phyloP scores from a whole-genome alignment of 2,797 vertebrate genomes.

The Tachyglossus aculeatus region DNA sequence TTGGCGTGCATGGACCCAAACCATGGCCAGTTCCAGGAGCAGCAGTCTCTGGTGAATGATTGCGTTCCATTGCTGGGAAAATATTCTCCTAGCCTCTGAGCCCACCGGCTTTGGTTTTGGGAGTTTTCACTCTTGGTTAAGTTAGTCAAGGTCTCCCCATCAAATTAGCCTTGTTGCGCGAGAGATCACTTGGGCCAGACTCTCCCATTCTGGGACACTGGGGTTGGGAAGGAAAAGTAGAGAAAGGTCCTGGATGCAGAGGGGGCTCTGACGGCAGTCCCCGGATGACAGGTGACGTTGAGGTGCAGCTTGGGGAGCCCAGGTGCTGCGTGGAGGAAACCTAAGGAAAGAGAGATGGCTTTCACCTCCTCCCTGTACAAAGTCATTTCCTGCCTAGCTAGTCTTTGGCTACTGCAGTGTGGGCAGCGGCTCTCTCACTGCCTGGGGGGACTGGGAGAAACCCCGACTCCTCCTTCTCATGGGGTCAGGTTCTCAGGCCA shows the following conservation, averaged over 20 bases:
- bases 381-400: neutral
- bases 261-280: neutral
- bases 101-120: neutral
- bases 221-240: neutral
- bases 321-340: neutral
- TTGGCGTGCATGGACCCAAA: conserved; percentile 82
- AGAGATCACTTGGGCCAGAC: neutral
- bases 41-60: conserved; percentile 86
- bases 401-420: too few relatives aligned
- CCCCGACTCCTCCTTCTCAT: neutral
- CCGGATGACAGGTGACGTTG: neutral
- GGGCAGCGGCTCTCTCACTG: neutral
- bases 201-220: neutral
- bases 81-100: neutral
- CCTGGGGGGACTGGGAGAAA: neutral
- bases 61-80: neutral
- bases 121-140: neutral
- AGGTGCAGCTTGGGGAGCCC: neutral
- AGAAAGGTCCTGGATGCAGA: neutral
- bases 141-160: neutral
- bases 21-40: conserved; percentile 81
- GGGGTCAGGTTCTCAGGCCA: neutral
- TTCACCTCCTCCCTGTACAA: neutral
- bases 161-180: neutral
- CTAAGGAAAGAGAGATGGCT: neutral